Percentiles rank a stretch among this genome's conserved stretches.
phyloP scores from a whole-genome alignment of 2,797 vertebrate genomes.

The Enteromius trimaculatus region DNA sequence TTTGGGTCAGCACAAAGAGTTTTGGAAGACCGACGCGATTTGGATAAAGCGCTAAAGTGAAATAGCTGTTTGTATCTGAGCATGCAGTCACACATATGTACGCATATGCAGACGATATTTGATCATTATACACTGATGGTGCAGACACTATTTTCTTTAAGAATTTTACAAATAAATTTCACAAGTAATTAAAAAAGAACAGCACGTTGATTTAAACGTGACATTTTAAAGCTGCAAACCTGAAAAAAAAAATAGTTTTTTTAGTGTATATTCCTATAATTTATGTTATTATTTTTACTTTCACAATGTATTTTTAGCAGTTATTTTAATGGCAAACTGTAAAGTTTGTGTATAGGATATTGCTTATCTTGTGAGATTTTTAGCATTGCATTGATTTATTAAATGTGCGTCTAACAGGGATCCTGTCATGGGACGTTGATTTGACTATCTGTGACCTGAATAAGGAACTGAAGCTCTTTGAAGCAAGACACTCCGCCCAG shows the following conservation, averaged over 20 bases:
- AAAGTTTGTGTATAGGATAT: neutral
- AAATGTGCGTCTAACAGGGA: slow-evolving; percentile 73
- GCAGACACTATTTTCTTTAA: neutral
- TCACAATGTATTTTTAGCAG: neutral
- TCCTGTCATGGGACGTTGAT: slow-evolving; percentile 88
- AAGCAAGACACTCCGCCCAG: slow-evolving; percentile 89
- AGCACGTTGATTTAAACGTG: neutral
- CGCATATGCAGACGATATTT: neutral
- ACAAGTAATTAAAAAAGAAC: neutral
- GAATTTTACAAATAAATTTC: neutral
- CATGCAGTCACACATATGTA: neutral
- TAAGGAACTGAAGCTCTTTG: slow-evolving; percentile 89
- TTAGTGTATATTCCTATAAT: neutral
- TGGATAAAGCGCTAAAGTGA: neutral
- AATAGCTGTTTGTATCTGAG: neutral
- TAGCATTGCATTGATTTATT: neutral
- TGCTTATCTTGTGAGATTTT: neutral
- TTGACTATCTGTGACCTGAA: slow-evolving; percentile 84
- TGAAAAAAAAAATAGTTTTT: neutral
- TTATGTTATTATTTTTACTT: too few species aligned
- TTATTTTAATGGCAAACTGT: neutral
- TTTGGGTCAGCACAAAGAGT: neutral
- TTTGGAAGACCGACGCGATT: neutral
- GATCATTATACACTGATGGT: neutral
- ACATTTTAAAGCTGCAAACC: neutral